These are phyloP conservation scores for Siniperca obscura DNA, from an alignment of 2,797 vertebrate species.

Conservation along the genomic window DNA sequence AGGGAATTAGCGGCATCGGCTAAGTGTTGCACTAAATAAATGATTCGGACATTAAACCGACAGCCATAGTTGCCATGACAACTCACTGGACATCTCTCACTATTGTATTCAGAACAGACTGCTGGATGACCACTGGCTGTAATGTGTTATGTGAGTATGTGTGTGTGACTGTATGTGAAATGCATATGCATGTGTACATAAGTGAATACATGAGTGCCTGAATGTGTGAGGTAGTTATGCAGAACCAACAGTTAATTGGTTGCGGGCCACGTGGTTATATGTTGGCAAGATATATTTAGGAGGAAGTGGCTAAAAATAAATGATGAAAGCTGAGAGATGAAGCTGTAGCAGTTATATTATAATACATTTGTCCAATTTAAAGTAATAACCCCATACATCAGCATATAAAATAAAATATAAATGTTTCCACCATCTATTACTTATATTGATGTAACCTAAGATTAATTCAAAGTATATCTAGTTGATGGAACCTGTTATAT, in stretches of 20 bases:
- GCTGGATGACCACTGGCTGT: slow-evolving; percentile 49
- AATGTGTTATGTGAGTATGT: not conserved
- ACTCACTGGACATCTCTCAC: slow-evolving; percentile 58
- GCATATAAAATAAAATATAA: too few species aligned
- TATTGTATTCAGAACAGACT: slow-evolving; percentile 39
- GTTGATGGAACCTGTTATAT: not conserved
- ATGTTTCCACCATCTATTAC: not conserved
- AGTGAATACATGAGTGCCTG: slow-evolving; percentile 12
- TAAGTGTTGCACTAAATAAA: slow-evolving; percentile 68
- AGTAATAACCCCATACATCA: not conserved
- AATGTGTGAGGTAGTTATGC: slow-evolving; percentile 34
- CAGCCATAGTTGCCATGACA: slow-evolving; percentile 70
- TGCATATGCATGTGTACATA: slow-evolving; percentile 8
- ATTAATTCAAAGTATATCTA: not conserved
- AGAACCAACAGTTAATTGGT: slow-evolving; percentile 16
- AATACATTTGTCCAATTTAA: not conserved
- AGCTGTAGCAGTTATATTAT: not conserved
- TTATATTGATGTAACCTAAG: not conserved
- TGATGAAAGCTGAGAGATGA: not conserved
- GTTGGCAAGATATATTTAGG: not conserved
- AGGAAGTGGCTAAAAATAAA: slow-evolving; percentile 11
- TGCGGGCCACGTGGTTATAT: not conserved
- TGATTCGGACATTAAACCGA: slow-evolving; percentile 63
- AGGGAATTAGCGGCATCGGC: slow-evolving; percentile 44
- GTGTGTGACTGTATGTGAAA: not conserved